Conservation (phyloP, 2,888 invertebrate species). For the Agrochola circellaris region DNA sequence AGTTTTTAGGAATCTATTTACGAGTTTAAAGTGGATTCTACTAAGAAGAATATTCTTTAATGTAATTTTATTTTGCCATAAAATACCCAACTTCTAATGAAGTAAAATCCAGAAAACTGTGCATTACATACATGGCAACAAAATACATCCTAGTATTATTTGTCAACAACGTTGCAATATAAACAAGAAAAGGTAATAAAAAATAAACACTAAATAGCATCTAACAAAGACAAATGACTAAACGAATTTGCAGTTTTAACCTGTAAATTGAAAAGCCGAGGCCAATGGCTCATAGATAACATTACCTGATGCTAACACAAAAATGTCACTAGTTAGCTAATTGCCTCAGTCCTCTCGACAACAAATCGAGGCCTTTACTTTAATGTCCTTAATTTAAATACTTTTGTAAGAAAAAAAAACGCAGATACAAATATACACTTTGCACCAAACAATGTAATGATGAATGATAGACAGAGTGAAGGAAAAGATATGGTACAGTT, state of each 20-base stretch:
- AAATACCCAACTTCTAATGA: background rate
- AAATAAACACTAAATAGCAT: conserved; percentile 3
- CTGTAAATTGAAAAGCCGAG: conserved; percentile 34
- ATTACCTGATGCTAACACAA: conserved; percentile 38
- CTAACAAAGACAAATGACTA: conserved; percentile 19
- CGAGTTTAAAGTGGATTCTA: background rate
- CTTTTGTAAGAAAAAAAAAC: conserved; percentile 34
- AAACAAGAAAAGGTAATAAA: background rate
- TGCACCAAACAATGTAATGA: conserved; percentile 12
- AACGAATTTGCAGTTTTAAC: conserved; percentile 33
- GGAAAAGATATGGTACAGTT: background rate
- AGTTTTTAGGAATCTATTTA: background rate
- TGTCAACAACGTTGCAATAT: background rate
- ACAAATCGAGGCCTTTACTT: conserved; percentile 39
- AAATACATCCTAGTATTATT: background rate
- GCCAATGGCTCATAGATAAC: conserved; percentile 41
- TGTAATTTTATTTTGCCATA: background rate
- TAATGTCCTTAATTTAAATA: conserved; percentile 46
- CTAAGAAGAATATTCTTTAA: background rate
- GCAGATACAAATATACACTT: conserved; percentile 33
- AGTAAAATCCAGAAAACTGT: background rate
- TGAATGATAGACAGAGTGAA: conserved; percentile 11
- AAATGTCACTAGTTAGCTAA: conserved; percentile 55
- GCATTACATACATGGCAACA: background rate
- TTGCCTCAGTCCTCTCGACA: conserved; percentile 36